phyloP scores from a whole-genome alignment of 2,113 vertebrate species.

The Pantherophis guttatus region DNA sequence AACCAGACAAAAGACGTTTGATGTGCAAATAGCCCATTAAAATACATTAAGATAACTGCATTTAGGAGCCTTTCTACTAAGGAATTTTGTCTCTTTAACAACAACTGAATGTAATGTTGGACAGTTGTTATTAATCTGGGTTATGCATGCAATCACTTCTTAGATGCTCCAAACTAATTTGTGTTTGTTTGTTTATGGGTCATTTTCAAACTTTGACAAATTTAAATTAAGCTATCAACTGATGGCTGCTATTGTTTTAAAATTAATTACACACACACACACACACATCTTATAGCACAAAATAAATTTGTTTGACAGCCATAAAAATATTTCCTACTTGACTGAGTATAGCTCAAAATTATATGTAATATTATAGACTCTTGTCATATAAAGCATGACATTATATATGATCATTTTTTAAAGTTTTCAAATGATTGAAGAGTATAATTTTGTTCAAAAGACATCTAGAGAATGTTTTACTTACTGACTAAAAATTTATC shows the following conservation, averaged over 20 bases:
- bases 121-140: background rate
- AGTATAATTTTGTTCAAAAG: background rate
- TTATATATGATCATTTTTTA: constrained; percentile 36
- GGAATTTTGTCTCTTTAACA: background rate
- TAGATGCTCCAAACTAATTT: background rate
- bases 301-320: constrained; percentile 53
- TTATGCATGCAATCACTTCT: background rate
- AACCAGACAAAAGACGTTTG: background rate
- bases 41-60: background rate
- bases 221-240: background rate
- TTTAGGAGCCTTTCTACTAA: background rate
- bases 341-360: constrained; percentile 43
- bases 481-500: constrained; percentile 14
- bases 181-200: constrained; percentile 21
- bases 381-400: constrained; percentile 30
- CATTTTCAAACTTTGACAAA: constrained; percentile 28
- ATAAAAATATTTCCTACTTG: constrained; percentile 45
- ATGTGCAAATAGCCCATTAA: background rate
- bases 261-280: background rate
- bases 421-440: constrained; percentile 41
- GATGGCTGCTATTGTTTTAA: constrained; percentile 2
- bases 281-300: constrained; percentile 13
- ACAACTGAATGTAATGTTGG: background rate
- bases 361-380: constrained; percentile 33
- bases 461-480: background rate